phyloP scores from a whole-genome alignment of 2,113 vertebrate species.

The Cynoglossus semilaevis region DNA sequence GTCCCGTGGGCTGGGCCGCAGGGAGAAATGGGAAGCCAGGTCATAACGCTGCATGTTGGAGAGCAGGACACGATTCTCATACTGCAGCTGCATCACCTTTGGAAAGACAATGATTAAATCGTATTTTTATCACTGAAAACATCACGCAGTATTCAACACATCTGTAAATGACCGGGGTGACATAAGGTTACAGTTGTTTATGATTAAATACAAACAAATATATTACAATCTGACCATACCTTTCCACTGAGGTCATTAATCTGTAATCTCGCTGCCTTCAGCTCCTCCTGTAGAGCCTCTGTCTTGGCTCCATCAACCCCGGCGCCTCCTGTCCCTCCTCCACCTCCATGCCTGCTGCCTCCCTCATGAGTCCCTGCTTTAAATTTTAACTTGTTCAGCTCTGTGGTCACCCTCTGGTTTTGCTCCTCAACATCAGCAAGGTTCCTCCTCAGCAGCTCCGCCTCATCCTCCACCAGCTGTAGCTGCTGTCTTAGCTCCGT shows the following conservation, averaged over 20 bases:
- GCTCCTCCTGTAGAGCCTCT: slow-evolving; percentile 91
- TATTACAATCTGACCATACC: slow-evolving; percentile 34
- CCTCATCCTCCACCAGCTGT: slow-evolving; percentile 95
- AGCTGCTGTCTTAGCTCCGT: slow-evolving; percentile 94
- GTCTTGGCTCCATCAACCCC: slow-evolving; percentile 79
- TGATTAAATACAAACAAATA: background rate
- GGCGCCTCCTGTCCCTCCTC: slow-evolving; percentile 26
- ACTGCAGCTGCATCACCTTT: slow-evolving; percentile 96
- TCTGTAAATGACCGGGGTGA: too few species aligned
- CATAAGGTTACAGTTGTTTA: too few species aligned
- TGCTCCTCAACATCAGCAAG: slow-evolving; percentile 92
- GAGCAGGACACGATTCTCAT: slow-evolving; percentile 93
- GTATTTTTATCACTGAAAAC: background rate
- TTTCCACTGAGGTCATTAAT: slow-evolving; percentile 97
- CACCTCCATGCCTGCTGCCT: slow-evolving; percentile 74
- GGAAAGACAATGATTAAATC: background rate
- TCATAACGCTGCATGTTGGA: slow-evolving; percentile 97
- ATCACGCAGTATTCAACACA: too few species aligned
- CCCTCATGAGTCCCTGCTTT: slow-evolving; percentile 86
- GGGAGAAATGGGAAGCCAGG: slow-evolving; percentile 88
- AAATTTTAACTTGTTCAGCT: slow-evolving; percentile 92
- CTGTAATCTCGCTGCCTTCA: slow-evolving; percentile 91
- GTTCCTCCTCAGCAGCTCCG: slow-evolving; percentile 90
- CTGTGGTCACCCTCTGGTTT: slow-evolving; percentile 88
- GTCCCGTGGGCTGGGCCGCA: slow-evolving; percentile 86